phyloP scores from a whole-genome alignment of 2,888 invertebrate species.

The Lissonota sp. region DNA sequence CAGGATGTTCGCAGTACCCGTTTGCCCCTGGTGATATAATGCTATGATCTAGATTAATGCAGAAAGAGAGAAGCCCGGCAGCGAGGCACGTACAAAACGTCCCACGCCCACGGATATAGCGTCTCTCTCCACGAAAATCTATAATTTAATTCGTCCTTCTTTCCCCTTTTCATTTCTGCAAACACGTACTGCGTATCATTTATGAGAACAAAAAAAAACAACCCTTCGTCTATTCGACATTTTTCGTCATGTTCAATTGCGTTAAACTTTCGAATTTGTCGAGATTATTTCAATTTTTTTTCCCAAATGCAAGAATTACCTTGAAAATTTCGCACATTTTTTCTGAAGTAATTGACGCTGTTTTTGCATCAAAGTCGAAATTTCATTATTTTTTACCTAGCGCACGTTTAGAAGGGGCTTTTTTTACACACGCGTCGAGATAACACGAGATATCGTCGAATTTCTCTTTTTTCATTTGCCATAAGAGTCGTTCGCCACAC shows the following conservation, averaged over 20 bases:
- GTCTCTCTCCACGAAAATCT: conserved; percentile 13
- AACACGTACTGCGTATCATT: conserved; percentile 71
- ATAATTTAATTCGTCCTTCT: conserved; percentile 27
- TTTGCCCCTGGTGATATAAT: conserved; percentile 73
- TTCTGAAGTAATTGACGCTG: too few species aligned
- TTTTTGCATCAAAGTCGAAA: too few species aligned
- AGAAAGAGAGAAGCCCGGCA: conserved; percentile 68
- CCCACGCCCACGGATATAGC: conserved; percentile 75
- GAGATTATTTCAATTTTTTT: too few species aligned
- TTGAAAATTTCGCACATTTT: too few species aligned
- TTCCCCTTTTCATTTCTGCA: conserved; percentile 21
- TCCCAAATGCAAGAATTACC: too few species aligned
- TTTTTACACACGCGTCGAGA: not conserved
- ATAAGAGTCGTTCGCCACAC: not conserved
- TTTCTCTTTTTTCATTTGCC: not conserved
- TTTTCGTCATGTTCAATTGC: too few species aligned
- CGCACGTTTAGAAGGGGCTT: too few species aligned
- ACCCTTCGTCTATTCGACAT: too few species aligned
- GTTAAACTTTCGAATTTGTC: not conserved
- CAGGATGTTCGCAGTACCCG: conserved; percentile 61
- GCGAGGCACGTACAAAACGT: conserved; percentile 73
- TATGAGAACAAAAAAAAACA: conserved; percentile 58
- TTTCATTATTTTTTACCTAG: not conserved
- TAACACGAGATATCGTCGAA: conserved; percentile 20
- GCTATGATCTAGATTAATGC: conserved; percentile 81